Base-by-base conservation (phyloP, 1,140 invertebrate genomes). In the Pseudomyrmex dendroicus region DNA sequence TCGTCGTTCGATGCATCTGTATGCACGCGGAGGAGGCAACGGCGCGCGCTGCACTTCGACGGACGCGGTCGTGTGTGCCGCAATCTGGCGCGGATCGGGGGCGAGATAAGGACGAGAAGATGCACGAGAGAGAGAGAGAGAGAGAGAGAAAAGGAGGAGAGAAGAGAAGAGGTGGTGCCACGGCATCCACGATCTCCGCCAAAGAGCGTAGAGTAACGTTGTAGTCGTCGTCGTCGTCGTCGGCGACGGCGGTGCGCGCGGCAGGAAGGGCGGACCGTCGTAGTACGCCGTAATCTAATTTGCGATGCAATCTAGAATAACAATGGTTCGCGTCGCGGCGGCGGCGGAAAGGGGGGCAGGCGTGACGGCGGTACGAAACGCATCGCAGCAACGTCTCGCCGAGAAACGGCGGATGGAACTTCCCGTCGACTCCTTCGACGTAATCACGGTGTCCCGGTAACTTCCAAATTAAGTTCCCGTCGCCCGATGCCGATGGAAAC, bases 271-370 rank as follows among this genome's bases (percentile, higher is more conserved):
- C 56, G 73, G 76, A 66, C 68, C 46, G 35, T 35, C 64, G 59
- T 70, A 68, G 48, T 72, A 59, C 62, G 66, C 52, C 73, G 77
- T 88, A 86, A 89, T 89, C 84, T 89, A 89, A 88, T 89, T 89
- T 89, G 88, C 86, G 84, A 89, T 86, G 88, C 88, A 88, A 89
- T 89, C 85, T 86, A 84, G 86, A 86, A 88, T 88, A 88, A 89
- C 88, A 89, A 89, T 89, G 84, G 87, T 86, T 64, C 59, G 62
- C 59, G 70, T 84, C 64, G 66, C 57, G 67, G 48, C 52, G 57
- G 13, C 25, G 46, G 64, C 54, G 59, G 12, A 59, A 46, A 70
- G 62, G 22, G 74, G 74, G 54, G 64, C 76, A 70, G 59, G 70
- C 70, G 78, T 74, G 68, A 74, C 70, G 78, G 22, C 48, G 72